Conservation (phyloP, 2,797 vertebrate species). For the Myiothlypis chrysogaster region DNA sequence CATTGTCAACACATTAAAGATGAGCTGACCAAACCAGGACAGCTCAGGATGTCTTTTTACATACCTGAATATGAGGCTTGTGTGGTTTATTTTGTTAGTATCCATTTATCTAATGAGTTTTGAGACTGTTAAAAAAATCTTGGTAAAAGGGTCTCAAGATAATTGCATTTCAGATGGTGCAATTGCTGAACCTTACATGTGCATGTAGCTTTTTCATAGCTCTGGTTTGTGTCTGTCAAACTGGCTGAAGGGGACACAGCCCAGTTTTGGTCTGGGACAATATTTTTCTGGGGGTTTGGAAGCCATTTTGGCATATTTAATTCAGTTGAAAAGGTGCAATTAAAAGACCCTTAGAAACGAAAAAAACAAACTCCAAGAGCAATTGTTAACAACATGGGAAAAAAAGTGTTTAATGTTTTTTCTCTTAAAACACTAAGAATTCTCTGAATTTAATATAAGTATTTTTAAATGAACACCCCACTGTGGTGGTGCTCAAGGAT, state of each 20-base stretch:
- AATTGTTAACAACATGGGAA: neutral
- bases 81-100: neutral
- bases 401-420: neutral
- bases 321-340: neutral
- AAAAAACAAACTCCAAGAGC: neutral
- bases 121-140: neutral
- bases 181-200: neutral
- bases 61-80: neutral
- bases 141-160: neutral
- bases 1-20: conserved; percentile 67
- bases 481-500: accelerated
- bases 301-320: neutral
- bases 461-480: accelerated
- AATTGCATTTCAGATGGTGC: neutral
- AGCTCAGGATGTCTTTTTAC: conserved; percentile 8
- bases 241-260: neutral
- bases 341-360: neutral
- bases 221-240: neutral
- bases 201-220: neutral
- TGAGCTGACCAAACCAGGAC: conserved; percentile 22
- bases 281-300: neutral
- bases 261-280: neutral
- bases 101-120: neutral
- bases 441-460: neutral
- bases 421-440: neutral